phyloP scores from a whole-genome alignment of 2,888 invertebrate genomes.

The Scaptomyza cyrtandrae region DNA sequence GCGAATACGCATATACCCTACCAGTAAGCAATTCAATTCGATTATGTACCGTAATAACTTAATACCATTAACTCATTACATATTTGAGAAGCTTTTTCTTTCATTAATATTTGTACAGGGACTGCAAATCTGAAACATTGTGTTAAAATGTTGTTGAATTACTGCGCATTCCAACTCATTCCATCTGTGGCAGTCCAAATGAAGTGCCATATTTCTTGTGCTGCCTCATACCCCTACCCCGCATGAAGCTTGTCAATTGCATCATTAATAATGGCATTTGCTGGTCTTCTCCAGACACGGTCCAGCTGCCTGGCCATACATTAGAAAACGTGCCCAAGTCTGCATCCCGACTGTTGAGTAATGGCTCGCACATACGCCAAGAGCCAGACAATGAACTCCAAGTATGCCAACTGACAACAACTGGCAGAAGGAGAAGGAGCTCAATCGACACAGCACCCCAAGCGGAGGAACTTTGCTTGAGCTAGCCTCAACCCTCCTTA shows the following conservation, averaged over 20 bases:
- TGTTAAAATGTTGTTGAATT: conserved; percentile 33
- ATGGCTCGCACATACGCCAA: conserved; percentile 48
- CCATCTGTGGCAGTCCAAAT: conserved; percentile 15
- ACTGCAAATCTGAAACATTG: conserved; percentile 36
- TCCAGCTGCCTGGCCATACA: conserved; percentile 26
- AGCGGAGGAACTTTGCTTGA: conserved; percentile 18
- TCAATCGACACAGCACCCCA: neutral
- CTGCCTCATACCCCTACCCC: conserved; percentile 14
- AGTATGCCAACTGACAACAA: conserved; percentile 12
- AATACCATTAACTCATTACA: neutral
- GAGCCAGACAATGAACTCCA: conserved; percentile 59
- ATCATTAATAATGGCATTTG: conserved; percentile 72
- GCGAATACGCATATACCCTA: conserved; percentile 2
- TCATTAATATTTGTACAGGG: neutral
- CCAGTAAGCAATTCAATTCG: neutral
- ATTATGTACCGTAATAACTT: neutral
- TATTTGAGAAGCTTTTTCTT: neutral
- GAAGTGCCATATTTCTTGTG: conserved; percentile 50
- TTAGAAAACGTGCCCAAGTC: conserved; percentile 44
- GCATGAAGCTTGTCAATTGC: conserved; percentile 68
- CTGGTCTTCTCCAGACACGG: conserved; percentile 17
- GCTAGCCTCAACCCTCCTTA: neutral
- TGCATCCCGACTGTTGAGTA: conserved; percentile 43
- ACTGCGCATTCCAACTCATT: conserved; percentile 10
- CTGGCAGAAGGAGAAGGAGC: neutral